Percentiles rank a stretch among this genome's conserved stretches.
Evolutionary conservation across 2,113 vertebrate species (phyloP).

Genomic region (Cochlearius cochlearius): DNA sequence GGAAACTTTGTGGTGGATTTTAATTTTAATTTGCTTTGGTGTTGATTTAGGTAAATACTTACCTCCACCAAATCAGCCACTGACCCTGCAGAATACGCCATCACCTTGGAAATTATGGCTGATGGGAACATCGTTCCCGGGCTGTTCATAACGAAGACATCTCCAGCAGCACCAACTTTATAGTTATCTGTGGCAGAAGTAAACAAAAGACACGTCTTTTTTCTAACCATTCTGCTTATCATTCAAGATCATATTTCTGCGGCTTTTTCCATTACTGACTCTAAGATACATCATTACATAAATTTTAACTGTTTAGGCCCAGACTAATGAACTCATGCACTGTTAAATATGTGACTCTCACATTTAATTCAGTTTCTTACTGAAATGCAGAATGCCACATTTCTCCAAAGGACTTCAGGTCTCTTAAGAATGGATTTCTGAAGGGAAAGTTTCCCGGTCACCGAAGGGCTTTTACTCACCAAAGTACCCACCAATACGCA

Average conservation of each 20-base stretch:
- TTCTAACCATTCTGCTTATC: background rate
- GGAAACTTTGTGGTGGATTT: background rate
- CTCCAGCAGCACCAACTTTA: constrained; percentile 79
- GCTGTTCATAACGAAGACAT: constrained; percentile 79
- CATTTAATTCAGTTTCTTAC: background rate
- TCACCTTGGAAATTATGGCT: constrained; percentile 75
- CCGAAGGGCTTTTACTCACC: constrained; percentile 69
- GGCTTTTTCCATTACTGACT: background rate
- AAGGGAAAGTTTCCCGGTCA: background rate
- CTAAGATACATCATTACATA: background rate
- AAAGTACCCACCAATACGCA: constrained; percentile 55
- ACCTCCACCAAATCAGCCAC: constrained; percentile 84
- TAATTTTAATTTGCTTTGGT: background rate
- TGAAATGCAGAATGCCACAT: background rate
- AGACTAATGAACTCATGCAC: background rate
- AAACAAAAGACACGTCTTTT: background rate
- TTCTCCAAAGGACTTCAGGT: background rate
- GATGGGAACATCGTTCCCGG: constrained; percentile 77
- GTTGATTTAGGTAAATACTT: constrained; percentile 16
- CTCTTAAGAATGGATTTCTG: background rate
- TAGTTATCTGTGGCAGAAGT: constrained; percentile 63
- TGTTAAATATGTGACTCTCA: background rate
- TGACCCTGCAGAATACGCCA: constrained; percentile 74
- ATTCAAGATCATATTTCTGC: background rate
- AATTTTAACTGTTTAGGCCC: background rate